phyloP scores from a whole-genome alignment of 2,888 invertebrate species.

The Galeruca laticollis region DNA sequence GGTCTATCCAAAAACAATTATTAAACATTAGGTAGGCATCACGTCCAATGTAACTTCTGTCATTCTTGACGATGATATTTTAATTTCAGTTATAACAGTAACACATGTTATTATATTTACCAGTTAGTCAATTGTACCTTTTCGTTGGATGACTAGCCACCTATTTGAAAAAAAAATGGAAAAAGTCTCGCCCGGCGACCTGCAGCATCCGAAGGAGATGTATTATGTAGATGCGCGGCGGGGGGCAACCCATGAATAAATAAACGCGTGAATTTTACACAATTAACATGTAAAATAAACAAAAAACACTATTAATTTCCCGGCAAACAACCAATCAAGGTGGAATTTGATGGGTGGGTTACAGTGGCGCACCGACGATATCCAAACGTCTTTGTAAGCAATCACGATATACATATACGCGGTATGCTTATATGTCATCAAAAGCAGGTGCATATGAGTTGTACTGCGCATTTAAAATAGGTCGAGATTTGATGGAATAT shows the following conservation, averaged over 20 bases:
- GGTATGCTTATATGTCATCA: no score
- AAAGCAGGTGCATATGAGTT: no score
- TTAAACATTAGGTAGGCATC: no score
- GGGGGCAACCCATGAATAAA: conserved; percentile 68
- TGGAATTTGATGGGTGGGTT: conserved; percentile 62
- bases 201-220: conserved; percentile 62
- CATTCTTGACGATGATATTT: no score
- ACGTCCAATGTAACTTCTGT: no score
- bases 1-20: no score
- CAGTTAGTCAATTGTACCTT: background rate
- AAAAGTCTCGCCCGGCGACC: conserved; percentile 55
- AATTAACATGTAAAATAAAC: conserved; percentile 68
- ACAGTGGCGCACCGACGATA: conserved; percentile 30
- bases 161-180: conserved; percentile 43
- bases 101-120: background rate
- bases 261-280: conserved; percentile 69
- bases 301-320: conserved; percentile 66
- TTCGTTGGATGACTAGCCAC: conserved; percentile 2
- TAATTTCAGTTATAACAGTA: no score
- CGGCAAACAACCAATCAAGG: conserved; percentile 66
- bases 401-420: no score
- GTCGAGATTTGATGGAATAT: no score
- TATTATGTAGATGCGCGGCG: conserved; percentile 64
- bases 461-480: no score
- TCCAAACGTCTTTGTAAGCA: background rate